Conservation (phyloP, 2,113 vertebrate genomes). For the Glareola pratincola region DNA sequence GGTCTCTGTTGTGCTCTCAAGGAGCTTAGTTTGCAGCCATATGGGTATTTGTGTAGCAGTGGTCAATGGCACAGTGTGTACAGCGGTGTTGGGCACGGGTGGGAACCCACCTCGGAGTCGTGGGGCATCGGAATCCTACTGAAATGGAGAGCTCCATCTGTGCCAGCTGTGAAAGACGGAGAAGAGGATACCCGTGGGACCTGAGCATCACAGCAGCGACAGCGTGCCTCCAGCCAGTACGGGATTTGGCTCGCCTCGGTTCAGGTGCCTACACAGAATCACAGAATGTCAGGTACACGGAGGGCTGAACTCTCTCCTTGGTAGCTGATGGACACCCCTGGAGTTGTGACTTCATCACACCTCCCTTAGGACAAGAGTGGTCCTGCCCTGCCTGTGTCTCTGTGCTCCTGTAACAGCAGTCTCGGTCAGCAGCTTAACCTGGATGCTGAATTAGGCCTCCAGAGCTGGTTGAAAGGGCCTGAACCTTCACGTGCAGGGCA, state of each 20-base stretch:
- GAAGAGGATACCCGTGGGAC: background rate
- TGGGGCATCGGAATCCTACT: background rate
- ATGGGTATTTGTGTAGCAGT: rapidly evolving
- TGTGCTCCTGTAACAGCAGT: background rate
- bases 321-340: background rate
- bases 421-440: background rate
- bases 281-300: no score
- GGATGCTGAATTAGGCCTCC: background rate
- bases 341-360: background rate
- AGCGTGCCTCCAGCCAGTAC: background rate
- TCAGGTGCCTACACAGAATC: no score
- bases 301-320: background rate
- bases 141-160: background rate
- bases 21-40: background rate
- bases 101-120: rapidly evolving
- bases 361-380: background rate
- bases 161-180: background rate
- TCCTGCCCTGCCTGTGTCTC: background rate
- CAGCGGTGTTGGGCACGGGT: background rate
- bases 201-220: background rate
- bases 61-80: rapidly evolving
- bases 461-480: background rate
- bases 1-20: background rate
- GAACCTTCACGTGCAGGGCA: background rate
- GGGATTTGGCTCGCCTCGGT: background rate